Evolutionary conservation across 2,888 invertebrate genomes (phyloP), one percentile per base, ranked within the genome.

Genomic region (Apamea crenata): DNA sequence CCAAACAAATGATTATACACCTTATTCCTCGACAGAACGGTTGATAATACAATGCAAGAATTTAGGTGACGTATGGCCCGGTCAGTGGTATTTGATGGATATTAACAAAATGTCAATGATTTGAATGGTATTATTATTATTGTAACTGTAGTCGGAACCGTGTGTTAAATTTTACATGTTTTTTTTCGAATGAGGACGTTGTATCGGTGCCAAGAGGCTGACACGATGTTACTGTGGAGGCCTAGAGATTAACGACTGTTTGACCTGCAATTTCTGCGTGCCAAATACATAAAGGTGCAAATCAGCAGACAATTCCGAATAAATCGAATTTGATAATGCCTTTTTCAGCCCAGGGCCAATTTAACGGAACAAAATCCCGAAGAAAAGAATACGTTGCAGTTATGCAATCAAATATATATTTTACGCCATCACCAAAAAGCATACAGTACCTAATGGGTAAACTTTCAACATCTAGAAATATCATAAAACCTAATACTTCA

Each of bases 91-190:
- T 86, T 89, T 77, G 82, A 83, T 84, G 81, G 77, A 80, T 81
- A 85, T 83, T 82, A 86, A 80, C 80, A 72, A 85, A 87, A 90
- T 89, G 87, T 90, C 90, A 90, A 89, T 86, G 79, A 86, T 89
- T 85, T 88, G 81, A 82, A 82, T 84, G 78, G 80, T 86, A 80
- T 82, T 85, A 88, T 82, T 86, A 88, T 88, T 89, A 89, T 69
- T 68, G 59, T 89, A 89, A 87, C 90, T 86, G 88, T 86, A 75
- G 63, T 80, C 63, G 25, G 32, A n/a, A n/a, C 7, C 5, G 82
- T 84, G 86, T 82, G 86, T 87, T 74, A 85, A 85, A 80, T 78
- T 80, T 84, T 78, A 89, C 77, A 80, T 76, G 84, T 86, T 84
- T 83, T 79, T 79, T 82, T 40, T 29, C n/a, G 66, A 88, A 83